These are phyloP conservation scores for Nibea coibor DNA, from an alignment of 2,113 vertebrate species.

Conservation along the genomic window DNA sequence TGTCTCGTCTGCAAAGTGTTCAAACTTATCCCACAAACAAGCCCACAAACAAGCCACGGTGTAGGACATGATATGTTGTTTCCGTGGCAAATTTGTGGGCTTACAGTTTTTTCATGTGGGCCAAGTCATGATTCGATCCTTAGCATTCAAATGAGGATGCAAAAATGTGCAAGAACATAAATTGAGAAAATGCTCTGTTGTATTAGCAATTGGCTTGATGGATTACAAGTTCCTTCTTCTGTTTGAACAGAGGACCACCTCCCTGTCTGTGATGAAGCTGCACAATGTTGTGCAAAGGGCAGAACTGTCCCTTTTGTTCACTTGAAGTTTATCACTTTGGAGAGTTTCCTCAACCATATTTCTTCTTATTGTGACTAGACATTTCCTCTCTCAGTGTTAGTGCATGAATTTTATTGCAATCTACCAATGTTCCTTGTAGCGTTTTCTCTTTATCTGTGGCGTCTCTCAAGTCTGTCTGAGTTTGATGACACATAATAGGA, in stretches of 20 bases:
- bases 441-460: not conserved
- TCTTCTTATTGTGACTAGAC: not conserved
- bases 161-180: conserved; percentile 21
- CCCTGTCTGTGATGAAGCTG: not conserved
- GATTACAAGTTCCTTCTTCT: conserved; percentile 4
- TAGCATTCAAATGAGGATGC: conserved; percentile 16
- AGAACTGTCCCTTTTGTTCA: not conserved
- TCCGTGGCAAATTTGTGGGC: not conserved
- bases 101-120: not conserved
- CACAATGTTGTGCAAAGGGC: not conserved
- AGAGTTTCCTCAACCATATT: not conserved
- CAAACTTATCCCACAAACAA: not conserved
- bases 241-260: not conserved
- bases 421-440: not conserved
- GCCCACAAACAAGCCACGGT: not conserved
- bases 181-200: conserved; percentile 14
- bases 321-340: not conserved
- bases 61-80: not conserved
- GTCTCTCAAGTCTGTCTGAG: conserved; percentile 1
- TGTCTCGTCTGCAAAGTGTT: not conserved
- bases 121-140: conserved; percentile 24
- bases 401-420: not conserved
- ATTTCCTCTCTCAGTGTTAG: not conserved
- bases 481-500: not conserved
- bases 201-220: not conserved